Conservation (phyloP, 2,888 invertebrate genomes). For the Lymantria dispar region DNA sequence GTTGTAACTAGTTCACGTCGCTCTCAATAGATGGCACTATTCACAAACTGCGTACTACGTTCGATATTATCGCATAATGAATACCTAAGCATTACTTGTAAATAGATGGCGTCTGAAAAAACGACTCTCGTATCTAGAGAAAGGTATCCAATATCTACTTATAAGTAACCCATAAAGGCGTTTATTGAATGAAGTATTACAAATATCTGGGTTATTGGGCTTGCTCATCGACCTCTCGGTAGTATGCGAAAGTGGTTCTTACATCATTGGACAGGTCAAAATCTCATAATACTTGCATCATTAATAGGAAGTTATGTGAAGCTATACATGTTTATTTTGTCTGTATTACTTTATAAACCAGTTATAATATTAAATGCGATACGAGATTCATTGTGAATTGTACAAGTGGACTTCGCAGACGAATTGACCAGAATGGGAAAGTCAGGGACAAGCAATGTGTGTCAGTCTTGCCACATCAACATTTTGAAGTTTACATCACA, state of each 20-base stretch:
- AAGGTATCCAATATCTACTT: constrained; percentile 29
- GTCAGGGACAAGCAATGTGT: not conserved
- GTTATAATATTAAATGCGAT: constrained; percentile 22
- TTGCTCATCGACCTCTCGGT: constrained; percentile 54
- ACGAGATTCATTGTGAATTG: constrained; percentile 2
- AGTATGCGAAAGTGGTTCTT: constrained; percentile 73
- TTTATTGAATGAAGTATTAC: constrained; percentile 39
- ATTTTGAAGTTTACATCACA: constrained; percentile 3
- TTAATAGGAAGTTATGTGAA: constrained; percentile 50
- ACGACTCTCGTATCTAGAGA: constrained; percentile 7
- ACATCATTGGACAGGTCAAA: constrained; percentile 64
- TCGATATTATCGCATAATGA: no score
- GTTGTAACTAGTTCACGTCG: constrained; percentile 16
- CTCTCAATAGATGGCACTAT: constrained; percentile 33
- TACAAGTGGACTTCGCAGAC: not conserved
- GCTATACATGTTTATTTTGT: constrained; percentile 35
- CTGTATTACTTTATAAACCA: constrained; percentile 27
- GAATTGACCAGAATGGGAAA: not conserved
- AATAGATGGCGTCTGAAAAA: constrained; percentile 41
- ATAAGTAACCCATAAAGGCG: constrained; percentile 31
- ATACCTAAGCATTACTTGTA: not conserved
- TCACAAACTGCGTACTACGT: constrained; percentile 6
- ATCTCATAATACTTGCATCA: constrained; percentile 70
- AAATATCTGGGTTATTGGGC: constrained; percentile 69
- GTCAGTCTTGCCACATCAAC: not conserved